A percentile compares a stretch with the other conserved stretches of the same genome.
phyloP scores from a whole-genome alignment of 2,888 invertebrate genomes.

The Drosophila atripex region DNA sequence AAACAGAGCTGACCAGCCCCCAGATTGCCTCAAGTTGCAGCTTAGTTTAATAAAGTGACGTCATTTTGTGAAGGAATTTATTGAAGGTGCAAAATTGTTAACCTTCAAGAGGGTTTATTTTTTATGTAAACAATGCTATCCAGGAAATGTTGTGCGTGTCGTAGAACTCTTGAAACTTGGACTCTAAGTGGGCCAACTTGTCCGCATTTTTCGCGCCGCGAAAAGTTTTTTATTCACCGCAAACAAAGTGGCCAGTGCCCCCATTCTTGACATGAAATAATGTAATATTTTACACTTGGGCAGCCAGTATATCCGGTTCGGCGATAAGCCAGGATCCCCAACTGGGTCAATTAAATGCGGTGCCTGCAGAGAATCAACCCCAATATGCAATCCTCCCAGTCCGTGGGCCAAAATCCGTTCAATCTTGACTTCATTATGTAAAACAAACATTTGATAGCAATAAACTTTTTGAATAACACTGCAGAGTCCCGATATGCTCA shows the following conservation, averaged over 20 bases:
- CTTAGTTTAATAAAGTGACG: constrained; percentile 36
- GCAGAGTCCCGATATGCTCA: constrained; percentile 55
- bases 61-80: constrained; percentile 26
- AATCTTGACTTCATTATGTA: constrained; percentile 41
- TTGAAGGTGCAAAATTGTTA: constrained; percentile 45
- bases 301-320: constrained; percentile 56
- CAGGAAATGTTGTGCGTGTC: constrained; percentile 56
- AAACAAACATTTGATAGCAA: constrained; percentile 41
- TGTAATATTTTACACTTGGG: constrained; percentile 71
- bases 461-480: constrained; percentile 48
- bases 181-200: constrained; percentile 60
- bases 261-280: constrained; percentile 69
- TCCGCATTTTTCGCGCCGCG: constrained; percentile 60
- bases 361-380: constrained; percentile 38
- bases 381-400: constrained; percentile 6
- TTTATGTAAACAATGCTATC: constrained; percentile 38
- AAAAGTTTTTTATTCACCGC: constrained; percentile 46
- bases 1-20: constrained; percentile 6
- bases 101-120: constrained; percentile 55
- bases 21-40: constrained; percentile 18
- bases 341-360: constrained; percentile 75
- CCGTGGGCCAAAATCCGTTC: constrained; percentile 3
- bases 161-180: constrained; percentile 51
- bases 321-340: constrained; percentile 57
- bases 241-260: constrained; percentile 69